phyloP scores from a whole-genome alignment of 2,888 invertebrate genomes.

The Aspidiotus rigidus region DNA sequence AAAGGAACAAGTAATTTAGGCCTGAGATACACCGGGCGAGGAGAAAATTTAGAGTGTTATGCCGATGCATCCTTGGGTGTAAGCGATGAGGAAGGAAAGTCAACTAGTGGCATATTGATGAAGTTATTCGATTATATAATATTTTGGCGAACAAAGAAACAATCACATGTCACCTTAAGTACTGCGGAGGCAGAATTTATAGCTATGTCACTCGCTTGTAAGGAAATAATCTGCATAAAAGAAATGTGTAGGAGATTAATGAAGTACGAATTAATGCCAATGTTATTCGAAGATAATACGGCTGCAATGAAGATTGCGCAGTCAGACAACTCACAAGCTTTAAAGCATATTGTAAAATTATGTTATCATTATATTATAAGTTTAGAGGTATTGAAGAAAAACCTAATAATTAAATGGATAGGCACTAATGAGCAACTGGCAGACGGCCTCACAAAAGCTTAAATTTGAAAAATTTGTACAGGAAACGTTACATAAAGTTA shows the following conservation, averaged over 20 bases:
- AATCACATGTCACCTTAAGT: no score
- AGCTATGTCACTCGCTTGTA: neutral
- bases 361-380: neutral
- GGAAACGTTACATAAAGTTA: no score
- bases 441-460: no score
- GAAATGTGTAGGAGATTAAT: neutral
- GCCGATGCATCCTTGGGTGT: no score
- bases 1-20: no score
- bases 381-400: no score
- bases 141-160: neutral
- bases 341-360: neutral
- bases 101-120: neutral
- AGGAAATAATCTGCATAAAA: neutral
- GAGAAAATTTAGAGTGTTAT: no score
- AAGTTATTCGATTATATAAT: neutral
- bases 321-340: neutral
- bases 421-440: no score
- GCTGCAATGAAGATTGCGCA: no score
- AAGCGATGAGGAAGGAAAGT: neutral
- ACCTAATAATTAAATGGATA: no score
- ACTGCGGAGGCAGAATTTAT: neutral
- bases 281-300: neutral
- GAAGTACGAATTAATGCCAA: neutral
- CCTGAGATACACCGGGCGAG: no score
- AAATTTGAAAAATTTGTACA: no score